These are phyloP conservation scores for Bovichtus diacanthus DNA, from an alignment of 2,797 vertebrate species.

Conservation along the genomic window DNA sequence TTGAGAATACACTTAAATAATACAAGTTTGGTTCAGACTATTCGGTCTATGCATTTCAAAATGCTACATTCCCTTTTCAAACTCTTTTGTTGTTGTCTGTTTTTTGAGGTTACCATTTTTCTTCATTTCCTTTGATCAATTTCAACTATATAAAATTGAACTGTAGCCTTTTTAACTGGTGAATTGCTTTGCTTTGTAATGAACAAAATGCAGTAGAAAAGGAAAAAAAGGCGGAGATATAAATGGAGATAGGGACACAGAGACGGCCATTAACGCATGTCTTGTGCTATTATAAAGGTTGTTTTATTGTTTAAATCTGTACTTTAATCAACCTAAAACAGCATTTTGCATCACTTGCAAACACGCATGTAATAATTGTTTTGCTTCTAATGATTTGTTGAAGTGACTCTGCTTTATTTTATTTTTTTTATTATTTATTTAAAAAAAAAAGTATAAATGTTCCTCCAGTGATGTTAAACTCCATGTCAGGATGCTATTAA, in stretches of 20 bases:
- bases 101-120: neutral
- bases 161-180: neutral
- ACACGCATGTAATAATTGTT: conserved; percentile 29
- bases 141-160: neutral
- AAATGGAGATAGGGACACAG: neutral
- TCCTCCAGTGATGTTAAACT: conserved; percentile 28
- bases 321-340: conserved; percentile 57
- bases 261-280: neutral
- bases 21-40: neutral
- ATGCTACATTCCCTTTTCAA: neutral
- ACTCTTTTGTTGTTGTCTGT: neutral
- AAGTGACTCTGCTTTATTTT: conserved; percentile 14
- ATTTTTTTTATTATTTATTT: too few relatives aligned
- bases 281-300: conserved; percentile 5
- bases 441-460: conserved; percentile 11
- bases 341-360: conserved; percentile 41
- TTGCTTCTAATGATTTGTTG: conserved; percentile 38
- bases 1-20: neutral
- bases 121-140: neutral
- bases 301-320: conserved; percentile 21
- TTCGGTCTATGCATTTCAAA: neutral
- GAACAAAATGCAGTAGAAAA: neutral
- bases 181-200: conserved; percentile 4
- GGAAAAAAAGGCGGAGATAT: neutral
- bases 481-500: conserved; percentile 45